phyloP scores from a whole-genome alignment of 2,113 vertebrate species.

The Pseudorhombus dupliciocellatus region DNA sequence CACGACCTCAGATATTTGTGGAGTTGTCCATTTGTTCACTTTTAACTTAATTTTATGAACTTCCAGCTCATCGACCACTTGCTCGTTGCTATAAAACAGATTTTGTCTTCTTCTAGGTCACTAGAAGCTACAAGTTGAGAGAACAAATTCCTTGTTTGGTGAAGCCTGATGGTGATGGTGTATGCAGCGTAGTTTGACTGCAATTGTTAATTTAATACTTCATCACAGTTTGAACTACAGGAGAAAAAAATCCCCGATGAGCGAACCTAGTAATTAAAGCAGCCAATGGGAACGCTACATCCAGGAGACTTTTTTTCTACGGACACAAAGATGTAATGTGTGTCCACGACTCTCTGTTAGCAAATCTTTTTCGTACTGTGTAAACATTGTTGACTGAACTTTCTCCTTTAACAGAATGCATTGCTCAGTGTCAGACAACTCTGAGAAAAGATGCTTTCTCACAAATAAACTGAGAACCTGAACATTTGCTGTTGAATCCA shows the following conservation, averaged over 20 bases:
- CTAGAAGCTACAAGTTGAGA: background rate
- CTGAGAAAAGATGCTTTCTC: background rate
- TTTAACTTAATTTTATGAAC: background rate
- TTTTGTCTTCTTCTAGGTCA: too few species aligned
- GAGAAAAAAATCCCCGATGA: slow-evolving; percentile 27
- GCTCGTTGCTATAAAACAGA: background rate
- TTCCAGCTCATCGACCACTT: too few species aligned
- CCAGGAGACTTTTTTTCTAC: background rate
- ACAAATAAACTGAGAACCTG: background rate
- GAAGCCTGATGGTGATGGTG: too few species aligned
- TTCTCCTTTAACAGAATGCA: too few species aligned
- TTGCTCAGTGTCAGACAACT: background rate
- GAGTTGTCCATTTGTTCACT: background rate
- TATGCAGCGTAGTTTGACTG: slow-evolving; percentile 31
- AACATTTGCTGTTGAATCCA: background rate
- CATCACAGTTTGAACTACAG: slow-evolving; percentile 50
- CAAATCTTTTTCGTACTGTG: slow-evolving; percentile 1
- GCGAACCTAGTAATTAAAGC: slow-evolving; percentile 55
- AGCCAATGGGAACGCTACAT: slow-evolving; percentile 32
- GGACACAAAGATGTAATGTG: background rate
- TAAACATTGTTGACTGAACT: slow-evolving; percentile 2
- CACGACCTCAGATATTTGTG: background rate
- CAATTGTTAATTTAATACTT: slow-evolving; percentile 66
- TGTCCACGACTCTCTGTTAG: background rate
- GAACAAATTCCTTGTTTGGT: slow-evolving; percentile 3